Conservation (phyloP, 2,888 invertebrate genomes). For the Anodontia alba region DNA sequence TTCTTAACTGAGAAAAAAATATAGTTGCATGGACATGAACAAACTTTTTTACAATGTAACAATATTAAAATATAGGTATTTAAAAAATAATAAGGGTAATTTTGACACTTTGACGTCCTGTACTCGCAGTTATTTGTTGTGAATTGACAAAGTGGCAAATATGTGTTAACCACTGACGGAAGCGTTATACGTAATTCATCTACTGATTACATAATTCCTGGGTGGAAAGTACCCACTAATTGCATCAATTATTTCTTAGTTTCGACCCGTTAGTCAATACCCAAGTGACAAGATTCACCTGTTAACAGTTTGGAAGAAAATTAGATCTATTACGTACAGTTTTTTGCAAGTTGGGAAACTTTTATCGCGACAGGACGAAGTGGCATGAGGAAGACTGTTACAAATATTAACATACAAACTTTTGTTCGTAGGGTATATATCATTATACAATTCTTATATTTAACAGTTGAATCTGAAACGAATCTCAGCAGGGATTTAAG, state of each 20-base stretch:
- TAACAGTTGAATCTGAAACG: no score
- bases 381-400: neutral
- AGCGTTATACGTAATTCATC: constrained; percentile 1
- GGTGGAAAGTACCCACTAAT: neutral
- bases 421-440: no score
- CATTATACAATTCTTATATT: no score
- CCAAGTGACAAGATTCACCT: neutral
- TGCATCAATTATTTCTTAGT: neutral
- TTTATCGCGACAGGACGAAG: neutral
- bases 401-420: neutral
- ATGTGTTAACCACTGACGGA: neutral
- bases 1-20: no score
- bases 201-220: neutral
- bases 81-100: no score
- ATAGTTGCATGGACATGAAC: no score
- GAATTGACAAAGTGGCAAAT: neutral
- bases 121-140: neutral
- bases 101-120: neutral
- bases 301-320: neutral
- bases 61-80: no score
- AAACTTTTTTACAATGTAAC: no score
- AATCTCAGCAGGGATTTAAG: no score
- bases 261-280: constrained; percentile 1
- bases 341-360: neutral
- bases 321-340: neutral